Percentiles rank a stretch among this genome's conserved stretches.
Conservation (phyloP, 92 coral and sea anemone species). For the Galaxea fascicularis region DNA sequence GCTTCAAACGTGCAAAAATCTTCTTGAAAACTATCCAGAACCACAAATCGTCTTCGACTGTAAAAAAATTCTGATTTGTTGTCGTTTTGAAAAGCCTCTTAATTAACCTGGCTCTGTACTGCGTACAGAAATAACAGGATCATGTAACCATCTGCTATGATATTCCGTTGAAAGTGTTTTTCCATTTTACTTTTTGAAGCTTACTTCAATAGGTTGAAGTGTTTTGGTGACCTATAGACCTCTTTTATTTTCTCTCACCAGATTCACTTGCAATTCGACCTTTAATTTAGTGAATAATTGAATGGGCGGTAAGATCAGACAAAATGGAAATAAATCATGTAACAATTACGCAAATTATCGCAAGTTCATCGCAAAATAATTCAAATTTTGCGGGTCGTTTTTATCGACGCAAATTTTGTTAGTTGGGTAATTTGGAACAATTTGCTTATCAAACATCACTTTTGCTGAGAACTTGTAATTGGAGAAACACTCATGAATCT, state of each 20-base stretch:
- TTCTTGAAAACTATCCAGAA: neutral
- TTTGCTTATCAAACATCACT: too few relatives aligned
- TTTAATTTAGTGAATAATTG: conserved; percentile 21
- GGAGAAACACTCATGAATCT: too few relatives aligned
- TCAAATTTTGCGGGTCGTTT: neutral
- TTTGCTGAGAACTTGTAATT: too few relatives aligned
- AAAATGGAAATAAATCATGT: neutral
- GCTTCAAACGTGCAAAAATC: neutral
- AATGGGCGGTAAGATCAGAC: conserved; percentile 23
- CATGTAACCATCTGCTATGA: neutral
- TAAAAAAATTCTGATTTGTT: neutral
- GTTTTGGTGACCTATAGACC: neutral
- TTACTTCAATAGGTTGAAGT: neutral
- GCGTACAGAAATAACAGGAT: neutral
- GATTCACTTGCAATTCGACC: neutral
- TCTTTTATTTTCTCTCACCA: neutral
- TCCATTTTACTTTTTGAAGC: neutral
- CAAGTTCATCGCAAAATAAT: neutral
- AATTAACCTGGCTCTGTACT: neutral
- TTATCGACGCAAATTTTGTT: too few relatives aligned
- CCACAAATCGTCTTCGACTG: neutral
- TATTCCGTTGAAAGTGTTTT: neutral
- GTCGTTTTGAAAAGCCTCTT: conserved; percentile 12
- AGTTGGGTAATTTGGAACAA: too few relatives aligned
- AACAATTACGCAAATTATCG: conserved; percentile 15